Conservation (phyloP, 1,140 invertebrate species). For the Triops cancriformis region DNA sequence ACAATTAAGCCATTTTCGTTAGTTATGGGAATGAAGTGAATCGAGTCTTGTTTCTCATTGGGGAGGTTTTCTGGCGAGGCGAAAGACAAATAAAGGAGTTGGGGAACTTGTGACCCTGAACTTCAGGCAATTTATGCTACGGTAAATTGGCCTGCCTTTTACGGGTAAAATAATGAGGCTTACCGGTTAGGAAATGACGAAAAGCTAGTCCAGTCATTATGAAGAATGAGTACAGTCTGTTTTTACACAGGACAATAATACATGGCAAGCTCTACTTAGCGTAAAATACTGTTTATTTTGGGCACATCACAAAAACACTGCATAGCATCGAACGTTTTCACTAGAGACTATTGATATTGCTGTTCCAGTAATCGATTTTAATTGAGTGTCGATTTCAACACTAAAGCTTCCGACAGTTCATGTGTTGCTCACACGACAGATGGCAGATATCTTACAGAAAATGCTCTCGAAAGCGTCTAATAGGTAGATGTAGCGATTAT, state of each 20-base stretch:
- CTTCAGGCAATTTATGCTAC: neutral
- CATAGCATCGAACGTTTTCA: neutral
- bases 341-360: neutral
- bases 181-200: neutral
- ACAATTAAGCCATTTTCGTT: neutral
- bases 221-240: neutral
- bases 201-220: neutral
- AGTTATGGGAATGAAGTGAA: neutral
- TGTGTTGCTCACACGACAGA: no score
- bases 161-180: neutral
- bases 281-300: neutral
- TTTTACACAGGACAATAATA: neutral
- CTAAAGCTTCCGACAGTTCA: no score
- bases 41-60: neutral
- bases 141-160: neutral
- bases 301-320: neutral
- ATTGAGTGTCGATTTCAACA: no score
- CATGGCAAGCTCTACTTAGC: neutral
- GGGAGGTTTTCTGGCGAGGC: no score
- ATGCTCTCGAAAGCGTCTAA: no score
- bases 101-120: neutral
- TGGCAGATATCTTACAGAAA: no score
- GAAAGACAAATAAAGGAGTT: neutral
- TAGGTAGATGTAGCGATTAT: no score
- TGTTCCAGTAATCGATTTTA: neutral